These are phyloP conservation scores for Ailuropoda melanoleuca DNA, from an alignment of 2,113 vertebrate genomes.

Conservation along the genomic window DNA sequence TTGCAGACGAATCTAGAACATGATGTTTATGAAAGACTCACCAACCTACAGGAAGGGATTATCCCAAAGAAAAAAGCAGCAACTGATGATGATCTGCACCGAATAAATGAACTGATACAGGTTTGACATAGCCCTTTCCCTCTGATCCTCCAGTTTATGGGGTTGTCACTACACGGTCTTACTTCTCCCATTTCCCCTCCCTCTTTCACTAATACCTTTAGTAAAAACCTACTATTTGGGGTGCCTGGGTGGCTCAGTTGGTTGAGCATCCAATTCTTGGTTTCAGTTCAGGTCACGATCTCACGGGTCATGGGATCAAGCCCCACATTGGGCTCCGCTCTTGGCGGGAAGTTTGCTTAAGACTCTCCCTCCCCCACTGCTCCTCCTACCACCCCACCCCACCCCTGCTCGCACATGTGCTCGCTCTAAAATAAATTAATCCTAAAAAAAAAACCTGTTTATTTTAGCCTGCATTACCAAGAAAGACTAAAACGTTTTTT, in stretches of 20 bases:
- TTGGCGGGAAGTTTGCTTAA: not conserved
- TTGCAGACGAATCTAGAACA: slow-evolving; percentile 95
- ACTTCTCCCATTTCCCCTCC: not conserved
- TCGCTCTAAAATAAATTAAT: not conserved
- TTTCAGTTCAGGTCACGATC: not conserved
- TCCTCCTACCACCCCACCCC: not conserved
- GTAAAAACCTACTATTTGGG: not conserved
- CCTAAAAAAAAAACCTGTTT: not conserved
- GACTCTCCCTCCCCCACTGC: not conserved
- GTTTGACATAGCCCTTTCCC: slow-evolving; percentile 78
- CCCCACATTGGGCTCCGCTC: not conserved
- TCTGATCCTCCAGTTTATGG: no score
- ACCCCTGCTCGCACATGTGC: not conserved
- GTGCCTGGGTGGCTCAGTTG: not conserved
- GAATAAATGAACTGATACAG: slow-evolving; percentile 99
- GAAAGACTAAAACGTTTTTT: not conserved
- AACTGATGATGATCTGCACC: slow-evolving; percentile 95
- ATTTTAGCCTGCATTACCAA: not conserved
- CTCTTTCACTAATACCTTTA: not conserved
- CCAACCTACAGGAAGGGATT: slow-evolving; percentile 95
- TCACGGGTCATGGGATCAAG: not conserved
- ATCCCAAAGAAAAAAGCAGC: slow-evolving; percentile 98
- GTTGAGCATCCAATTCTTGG: not conserved
- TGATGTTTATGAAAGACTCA: slow-evolving; percentile 96
- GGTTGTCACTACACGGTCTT: not conserved